Conservation (phyloP, 2,113 vertebrate species). For the Epinephelus moara region DNA sequence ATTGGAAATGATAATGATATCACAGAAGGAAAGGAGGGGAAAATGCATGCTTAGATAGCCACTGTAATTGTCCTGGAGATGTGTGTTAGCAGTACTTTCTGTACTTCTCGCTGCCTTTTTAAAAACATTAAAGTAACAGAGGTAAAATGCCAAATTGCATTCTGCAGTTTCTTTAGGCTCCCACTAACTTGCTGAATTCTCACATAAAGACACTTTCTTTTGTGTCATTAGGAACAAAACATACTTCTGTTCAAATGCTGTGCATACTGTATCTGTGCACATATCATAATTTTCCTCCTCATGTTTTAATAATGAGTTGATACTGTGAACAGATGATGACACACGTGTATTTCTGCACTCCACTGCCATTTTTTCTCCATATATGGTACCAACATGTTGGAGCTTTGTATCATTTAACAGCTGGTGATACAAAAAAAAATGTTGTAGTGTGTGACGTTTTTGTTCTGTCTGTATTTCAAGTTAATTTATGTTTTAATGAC, state of each 20-base stretch:
- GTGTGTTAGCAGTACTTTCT: constrained; percentile 6
- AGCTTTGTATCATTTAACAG: constrained; percentile 9
- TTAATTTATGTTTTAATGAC: not conserved
- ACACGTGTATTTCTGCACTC: constrained; percentile 14
- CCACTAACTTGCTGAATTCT: not conserved
- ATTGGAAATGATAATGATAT: constrained; percentile 6
- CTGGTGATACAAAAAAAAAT: not conserved
- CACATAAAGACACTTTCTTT: not conserved
- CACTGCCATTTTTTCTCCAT: not conserved
- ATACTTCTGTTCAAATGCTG: no score
- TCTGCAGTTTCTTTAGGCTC: not conserved
- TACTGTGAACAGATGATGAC: constrained; percentile 33
- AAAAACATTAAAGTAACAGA: not conserved
- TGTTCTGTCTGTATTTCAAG: not conserved
- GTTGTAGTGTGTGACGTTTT: not conserved
- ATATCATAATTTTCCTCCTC: constrained; percentile 35
- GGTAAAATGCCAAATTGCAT: constrained; percentile 1
- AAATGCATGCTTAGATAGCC: not conserved
- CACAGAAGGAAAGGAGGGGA: not conserved
- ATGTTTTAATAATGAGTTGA: constrained; percentile 35
- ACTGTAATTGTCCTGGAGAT: not conserved
- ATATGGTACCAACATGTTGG: constrained; percentile 22
- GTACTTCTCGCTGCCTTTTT: not conserved
- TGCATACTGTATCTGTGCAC: not conserved
- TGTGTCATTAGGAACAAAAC: not conserved